Percentiles rank a stretch among this genome's conserved stretches.
Evolutionary conservation across 2,113 vertebrate species (phyloP).

Genomic region (Pagrus major): DNA sequence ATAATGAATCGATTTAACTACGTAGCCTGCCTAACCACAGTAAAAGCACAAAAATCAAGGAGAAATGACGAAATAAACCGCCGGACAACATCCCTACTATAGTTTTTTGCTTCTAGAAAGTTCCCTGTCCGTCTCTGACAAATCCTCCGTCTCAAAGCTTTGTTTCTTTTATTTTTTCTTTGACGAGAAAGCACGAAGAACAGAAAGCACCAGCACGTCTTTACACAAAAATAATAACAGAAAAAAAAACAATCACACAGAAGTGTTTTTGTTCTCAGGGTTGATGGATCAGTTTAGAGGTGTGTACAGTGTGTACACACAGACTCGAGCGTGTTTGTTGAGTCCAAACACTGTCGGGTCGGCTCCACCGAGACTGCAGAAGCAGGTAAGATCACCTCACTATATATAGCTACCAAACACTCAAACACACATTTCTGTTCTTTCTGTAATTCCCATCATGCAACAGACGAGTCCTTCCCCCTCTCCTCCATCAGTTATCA

Average conservation of each 20-base stretch:
- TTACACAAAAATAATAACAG: too few relatives aligned
- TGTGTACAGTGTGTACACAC: too few relatives aligned
- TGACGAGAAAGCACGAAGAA: neutral
- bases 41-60: too few relatives aligned
- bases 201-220: neutral
- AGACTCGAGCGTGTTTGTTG: too few relatives aligned
- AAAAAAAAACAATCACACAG: neutral
- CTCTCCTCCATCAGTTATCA: slow-evolving; percentile 26
- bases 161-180: neutral
- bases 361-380: slow-evolving; percentile 47
- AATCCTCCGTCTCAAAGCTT: neutral
- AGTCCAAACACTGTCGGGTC: slow-evolving; percentile 20
- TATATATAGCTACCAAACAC: slow-evolving; percentile 58
- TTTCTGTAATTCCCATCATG: slow-evolving; percentile 60
- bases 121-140: neutral
- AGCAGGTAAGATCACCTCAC: slow-evolving; percentile 36
- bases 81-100: neutral
- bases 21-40: too few relatives aligned
- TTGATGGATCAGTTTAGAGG: neutral
- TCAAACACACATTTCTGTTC: neutral
- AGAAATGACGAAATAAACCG: too few relatives aligned
- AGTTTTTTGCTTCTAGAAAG: too few relatives aligned
- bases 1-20: too few relatives aligned
- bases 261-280: neutral
- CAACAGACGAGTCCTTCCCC: slow-evolving; percentile 4